phyloP scores from a whole-genome alignment of 2,888 invertebrate genomes.

The Plusia festucae region DNA sequence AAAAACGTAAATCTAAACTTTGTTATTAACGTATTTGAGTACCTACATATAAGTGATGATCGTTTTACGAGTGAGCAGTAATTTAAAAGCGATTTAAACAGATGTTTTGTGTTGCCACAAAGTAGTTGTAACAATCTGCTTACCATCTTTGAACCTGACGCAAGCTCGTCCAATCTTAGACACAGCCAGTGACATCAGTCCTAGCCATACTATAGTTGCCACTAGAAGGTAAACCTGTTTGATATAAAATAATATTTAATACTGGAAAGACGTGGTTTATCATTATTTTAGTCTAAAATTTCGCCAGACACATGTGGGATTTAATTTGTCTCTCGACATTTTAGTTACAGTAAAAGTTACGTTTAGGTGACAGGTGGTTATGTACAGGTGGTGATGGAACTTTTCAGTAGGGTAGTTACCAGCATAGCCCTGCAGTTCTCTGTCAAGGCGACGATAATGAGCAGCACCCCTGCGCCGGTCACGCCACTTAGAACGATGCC shows the following conservation, averaged over 20 bases:
- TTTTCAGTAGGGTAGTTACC: too few species aligned
- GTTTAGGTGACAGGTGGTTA: too few species aligned
- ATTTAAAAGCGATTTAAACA: not conserved
- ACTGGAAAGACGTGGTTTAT: not conserved
- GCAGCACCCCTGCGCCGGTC: slow-evolving; percentile 79
- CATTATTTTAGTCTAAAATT: too few species aligned
- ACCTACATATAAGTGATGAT: not conserved
- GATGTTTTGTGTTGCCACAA: too few species aligned
- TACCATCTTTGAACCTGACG: slow-evolving; percentile 78
- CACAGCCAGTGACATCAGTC: slow-evolving; percentile 71
- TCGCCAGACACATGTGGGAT: not conserved
- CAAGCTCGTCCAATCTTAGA: slow-evolving; percentile 79
- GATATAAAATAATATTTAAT: not conserved
- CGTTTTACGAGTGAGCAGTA: too few species aligned
- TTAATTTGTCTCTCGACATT: too few species aligned
- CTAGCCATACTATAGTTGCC: slow-evolving; percentile 75
- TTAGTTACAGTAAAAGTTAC: too few species aligned
- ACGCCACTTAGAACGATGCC: slow-evolving; percentile 79
- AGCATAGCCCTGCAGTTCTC: slow-evolving; percentile 86
- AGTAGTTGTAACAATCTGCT: too few species aligned
- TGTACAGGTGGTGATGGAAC: too few species aligned
- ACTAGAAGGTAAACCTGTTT: slow-evolving; percentile 81
- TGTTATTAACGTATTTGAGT: not conserved
- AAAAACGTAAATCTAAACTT: not conserved
- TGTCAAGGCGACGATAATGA: slow-evolving; percentile 81